Percentiles rank a stretch among this genome's conserved stretches.
These are phyloP conservation scores for Stegostoma tigrinum DNA, from an alignment of 2,113 vertebrate species.

Conservation along the genomic window DNA sequence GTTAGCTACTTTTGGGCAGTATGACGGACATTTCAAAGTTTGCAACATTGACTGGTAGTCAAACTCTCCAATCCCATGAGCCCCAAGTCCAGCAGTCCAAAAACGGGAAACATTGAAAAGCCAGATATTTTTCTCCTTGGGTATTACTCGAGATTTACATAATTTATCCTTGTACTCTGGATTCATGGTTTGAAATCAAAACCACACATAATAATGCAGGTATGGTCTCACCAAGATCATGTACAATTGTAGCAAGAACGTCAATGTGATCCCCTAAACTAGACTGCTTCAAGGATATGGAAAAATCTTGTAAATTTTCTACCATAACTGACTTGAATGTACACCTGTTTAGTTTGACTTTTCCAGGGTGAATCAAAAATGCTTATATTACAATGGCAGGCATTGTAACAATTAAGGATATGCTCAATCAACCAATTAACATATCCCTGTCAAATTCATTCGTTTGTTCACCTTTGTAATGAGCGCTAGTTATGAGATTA, in stretches of 20 bases:
- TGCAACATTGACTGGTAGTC: neutral
- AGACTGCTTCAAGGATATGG: neutral
- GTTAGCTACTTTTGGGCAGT: neutral
- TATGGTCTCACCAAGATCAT: too few species aligned
- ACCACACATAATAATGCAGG: too few species aligned
- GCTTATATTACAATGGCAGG: neutral
- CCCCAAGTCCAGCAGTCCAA: too few species aligned
- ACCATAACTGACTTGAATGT: neutral
- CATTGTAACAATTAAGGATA: neutral
- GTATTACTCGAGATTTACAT: too few species aligned
- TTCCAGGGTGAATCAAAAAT: neutral
- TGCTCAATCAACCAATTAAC: neutral
- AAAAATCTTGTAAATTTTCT: neutral
- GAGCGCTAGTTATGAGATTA: neutral
- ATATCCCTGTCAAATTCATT: neutral
- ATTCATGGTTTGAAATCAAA: too few species aligned
- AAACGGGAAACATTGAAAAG: too few species aligned
- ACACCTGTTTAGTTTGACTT: neutral
- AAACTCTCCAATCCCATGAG: neutral
- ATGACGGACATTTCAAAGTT: neutral
- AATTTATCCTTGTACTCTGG: too few species aligned
- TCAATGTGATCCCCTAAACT: neutral
- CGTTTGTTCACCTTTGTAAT: neutral
- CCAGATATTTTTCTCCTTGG: too few species aligned
- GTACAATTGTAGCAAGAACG: too few species aligned